Base-by-base conservation (phyloP, 2,797 vertebrate species). In the Urocyon cinereoargenteus region DNA sequence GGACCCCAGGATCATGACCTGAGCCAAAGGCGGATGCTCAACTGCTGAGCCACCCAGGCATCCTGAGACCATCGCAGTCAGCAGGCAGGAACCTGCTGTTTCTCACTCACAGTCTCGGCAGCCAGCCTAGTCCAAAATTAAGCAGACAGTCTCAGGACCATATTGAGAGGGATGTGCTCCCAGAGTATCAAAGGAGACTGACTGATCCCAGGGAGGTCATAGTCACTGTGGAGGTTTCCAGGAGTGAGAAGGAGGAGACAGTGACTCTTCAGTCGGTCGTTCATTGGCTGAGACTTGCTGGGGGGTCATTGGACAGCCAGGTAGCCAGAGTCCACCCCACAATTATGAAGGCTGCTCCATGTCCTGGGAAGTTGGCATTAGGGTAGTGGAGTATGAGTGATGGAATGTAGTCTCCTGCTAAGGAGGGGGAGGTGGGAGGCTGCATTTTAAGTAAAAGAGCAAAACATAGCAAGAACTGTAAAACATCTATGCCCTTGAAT, bases 361-460 rank as follows among this genome's bases (percentile, higher is more conserved):
- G 61, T 82, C 53, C 86, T 16, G 22, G 49, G 34, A 61, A 16
- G 15, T 6, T 24, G 55, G 26, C 19, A 28, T 78, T 64, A 9
- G 21, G 16, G 13, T 8, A 26, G 9, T 21, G 0, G 34, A n/a
- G 19, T 6, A 1, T 18, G 31, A 1, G 36, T 24, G 70, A 57
- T 28, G 19, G 22, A 57, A 1, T 72, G 6, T 0, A 0, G 36
- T 21, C 19, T 40, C 12, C 36, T 68, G 0, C 28, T 64, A 14
- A 19, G 26, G 34, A 68, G 7, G 1, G 10, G 4, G 18, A 24
- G 59, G 16, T 12, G 13, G 6, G 11, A 70, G 15, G 9, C 22
- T 86, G 34, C 13, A 15, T 55, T 94, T 87, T 64, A 75, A 75
- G 34, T 87, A 24, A 95, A 94, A 81, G 26, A 84, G n/a, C n/a